phyloP scores from a whole-genome alignment of 2,113 vertebrate genomes.

The Azemiops feae region DNA sequence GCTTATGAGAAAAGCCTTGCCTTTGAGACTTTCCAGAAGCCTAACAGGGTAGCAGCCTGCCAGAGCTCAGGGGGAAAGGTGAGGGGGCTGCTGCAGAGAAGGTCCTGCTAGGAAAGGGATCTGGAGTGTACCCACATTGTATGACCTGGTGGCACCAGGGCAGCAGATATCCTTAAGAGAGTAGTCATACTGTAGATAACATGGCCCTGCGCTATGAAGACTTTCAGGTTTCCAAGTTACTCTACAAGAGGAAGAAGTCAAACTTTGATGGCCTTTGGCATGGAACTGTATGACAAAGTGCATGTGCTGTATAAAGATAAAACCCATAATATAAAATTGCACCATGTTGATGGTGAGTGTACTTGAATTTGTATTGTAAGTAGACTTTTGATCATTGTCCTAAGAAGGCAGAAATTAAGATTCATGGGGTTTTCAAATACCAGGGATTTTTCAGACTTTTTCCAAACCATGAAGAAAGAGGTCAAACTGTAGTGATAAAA shows the following conservation, averaged over 20 bases:
- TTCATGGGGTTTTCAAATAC: neutral
- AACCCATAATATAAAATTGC: neutral
- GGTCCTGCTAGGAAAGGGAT: neutral
- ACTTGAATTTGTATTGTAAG: neutral
- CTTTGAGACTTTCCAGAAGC: neutral
- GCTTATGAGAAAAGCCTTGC: neutral
- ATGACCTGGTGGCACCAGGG: neutral
- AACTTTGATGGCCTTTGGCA: neutral
- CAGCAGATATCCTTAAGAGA: neutral
- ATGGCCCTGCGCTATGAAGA: neutral
- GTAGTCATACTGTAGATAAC: neutral
- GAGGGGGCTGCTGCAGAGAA: neutral
- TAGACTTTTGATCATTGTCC: neutral
- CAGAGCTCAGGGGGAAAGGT: neutral
- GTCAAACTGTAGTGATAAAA: neutral
- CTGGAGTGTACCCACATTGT: neutral
- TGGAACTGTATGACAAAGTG: neutral
- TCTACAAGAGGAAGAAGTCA: neutral
- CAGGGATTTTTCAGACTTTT: neutral
- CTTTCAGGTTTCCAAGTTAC: neutral
- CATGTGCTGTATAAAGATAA: neutral
- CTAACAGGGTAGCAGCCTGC: neutral
- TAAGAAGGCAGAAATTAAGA: neutral
- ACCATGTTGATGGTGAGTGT: neutral
- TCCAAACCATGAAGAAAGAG: neutral